Percentiles rank a stretch among this genome's conserved stretches.
Conservation (phyloP, 2,113 vertebrate genomes). For the Gorsachius goisagi region DNA sequence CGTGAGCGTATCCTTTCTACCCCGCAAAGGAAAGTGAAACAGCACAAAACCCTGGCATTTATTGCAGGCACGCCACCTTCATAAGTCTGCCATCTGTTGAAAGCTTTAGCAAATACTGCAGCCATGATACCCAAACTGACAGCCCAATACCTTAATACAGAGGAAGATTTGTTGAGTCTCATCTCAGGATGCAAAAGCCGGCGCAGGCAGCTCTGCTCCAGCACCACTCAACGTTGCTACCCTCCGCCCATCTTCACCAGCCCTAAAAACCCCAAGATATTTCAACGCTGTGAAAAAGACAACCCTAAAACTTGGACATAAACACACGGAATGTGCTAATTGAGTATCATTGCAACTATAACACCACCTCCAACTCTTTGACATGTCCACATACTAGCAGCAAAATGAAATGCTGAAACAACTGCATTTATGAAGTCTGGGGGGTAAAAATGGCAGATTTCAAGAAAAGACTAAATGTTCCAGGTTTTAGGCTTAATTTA, state of each 20-base stretch:
- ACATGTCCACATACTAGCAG: not conserved
- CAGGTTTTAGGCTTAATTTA: not conserved
- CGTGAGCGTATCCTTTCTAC: not conserved
- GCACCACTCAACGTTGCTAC: not conserved
- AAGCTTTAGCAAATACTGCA: not conserved
- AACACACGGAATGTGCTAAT: not conserved
- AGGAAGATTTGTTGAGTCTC: not conserved
- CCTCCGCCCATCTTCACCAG: too few species aligned
- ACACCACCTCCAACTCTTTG: not conserved
- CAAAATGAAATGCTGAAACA: not conserved
- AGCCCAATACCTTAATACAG: not conserved
- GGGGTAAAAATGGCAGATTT: not conserved
- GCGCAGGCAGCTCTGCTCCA: accelerated
- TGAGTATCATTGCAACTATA: not conserved
- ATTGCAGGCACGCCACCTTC: not conserved
- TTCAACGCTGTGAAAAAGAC: not conserved
- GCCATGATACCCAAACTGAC: not conserved
- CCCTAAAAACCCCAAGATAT: not conserved
- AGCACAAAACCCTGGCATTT: not conserved
- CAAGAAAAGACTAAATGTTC: not conserved
- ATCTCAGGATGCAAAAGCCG: not conserved
- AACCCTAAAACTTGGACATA: not conserved
- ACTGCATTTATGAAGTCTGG: not conserved
- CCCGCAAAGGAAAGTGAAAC: accelerated
- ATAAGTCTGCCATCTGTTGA: not conserved